These are phyloP conservation scores for Nasonia oneida DNA, from an alignment of 2,888 invertebrate species.

Conservation along the genomic window DNA sequence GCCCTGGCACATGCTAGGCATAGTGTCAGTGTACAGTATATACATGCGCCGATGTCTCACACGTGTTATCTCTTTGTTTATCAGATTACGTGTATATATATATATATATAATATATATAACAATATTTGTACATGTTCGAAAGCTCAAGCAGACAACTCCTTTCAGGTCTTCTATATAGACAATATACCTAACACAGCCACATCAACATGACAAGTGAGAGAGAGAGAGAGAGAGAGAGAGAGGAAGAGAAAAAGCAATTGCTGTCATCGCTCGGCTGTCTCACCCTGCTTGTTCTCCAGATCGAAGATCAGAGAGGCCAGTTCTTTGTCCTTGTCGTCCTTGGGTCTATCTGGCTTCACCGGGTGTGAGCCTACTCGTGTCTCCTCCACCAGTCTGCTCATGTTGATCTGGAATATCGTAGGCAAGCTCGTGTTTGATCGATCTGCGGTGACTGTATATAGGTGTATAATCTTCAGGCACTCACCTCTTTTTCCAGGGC, in stretches of 20 bases:
- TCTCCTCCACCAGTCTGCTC: constrained; percentile 63
- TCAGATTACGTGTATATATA: constrained; percentile 7
- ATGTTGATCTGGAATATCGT: constrained; percentile 73
- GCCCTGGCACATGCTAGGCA: constrained; percentile 75
- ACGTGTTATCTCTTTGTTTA: constrained; percentile 63
- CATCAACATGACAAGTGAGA: constrained; percentile 54
- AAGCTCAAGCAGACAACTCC: constrained; percentile 52
- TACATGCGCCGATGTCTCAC: constrained; percentile 76
- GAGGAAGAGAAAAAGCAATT: neutral
- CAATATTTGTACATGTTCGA: neutral
- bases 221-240: neutral
- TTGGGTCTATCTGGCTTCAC: constrained; percentile 5
- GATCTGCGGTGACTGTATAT: too few species aligned
- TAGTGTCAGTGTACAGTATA: constrained; percentile 69
- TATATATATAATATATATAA: neutral
- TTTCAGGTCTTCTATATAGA: constrained; percentile 64
- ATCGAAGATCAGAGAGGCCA: constrained; percentile 85
- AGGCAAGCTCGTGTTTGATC: too few species aligned
- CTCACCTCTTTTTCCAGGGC: constrained; percentile 90
- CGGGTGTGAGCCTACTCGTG: constrained; percentile 49
- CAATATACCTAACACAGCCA: constrained; percentile 77
- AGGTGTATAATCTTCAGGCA: neutral
- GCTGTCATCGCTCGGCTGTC: constrained; percentile 70
- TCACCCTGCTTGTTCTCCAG: constrained; percentile 93
- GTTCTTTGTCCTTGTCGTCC: constrained; percentile 71